These are phyloP conservation scores for Watsonalla cultraria DNA, from an alignment of 2,888 invertebrate genomes.

Conservation along the genomic window DNA sequence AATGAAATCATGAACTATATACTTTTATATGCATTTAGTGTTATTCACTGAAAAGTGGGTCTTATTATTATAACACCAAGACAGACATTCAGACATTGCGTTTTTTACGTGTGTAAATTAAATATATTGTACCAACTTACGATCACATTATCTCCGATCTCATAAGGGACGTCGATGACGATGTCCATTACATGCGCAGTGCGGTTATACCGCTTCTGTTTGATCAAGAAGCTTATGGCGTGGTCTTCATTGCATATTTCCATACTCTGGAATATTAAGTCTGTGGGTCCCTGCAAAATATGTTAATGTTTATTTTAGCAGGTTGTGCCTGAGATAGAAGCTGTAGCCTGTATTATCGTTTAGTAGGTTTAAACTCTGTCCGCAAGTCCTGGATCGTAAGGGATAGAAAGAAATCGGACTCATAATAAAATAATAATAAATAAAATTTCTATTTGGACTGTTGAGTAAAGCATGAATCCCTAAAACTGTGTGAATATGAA, in stretches of 20 bases:
- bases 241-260: slow-evolving; percentile 8
- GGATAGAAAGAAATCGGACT: no score
- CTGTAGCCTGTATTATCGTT: no score
- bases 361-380: no score
- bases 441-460: no score
- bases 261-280: slow-evolving; percentile 8
- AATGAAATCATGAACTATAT: no score
- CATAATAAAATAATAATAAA: no score
- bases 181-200: slow-evolving; percentile 12
- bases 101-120: background rate
- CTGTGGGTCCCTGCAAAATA: background rate
- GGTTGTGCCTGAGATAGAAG: no score
- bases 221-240: slow-evolving; percentile 3
- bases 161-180: slow-evolving; percentile 1
- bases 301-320: background rate
- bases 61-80: no score
- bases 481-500: background rate
- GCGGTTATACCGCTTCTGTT: slow-evolving; percentile 14
- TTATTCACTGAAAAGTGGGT: no score
- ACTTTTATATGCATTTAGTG: no score
- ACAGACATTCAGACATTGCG: background rate
- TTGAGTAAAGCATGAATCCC: no score
- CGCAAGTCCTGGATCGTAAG: no score
- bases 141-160: slow-evolving; percentile 6
- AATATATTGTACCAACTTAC: slow-evolving; percentile 6